These are phyloP conservation scores for Planiliza haematocheilus DNA, from an alignment of 2,113 vertebrate species.

Conservation along the genomic window DNA sequence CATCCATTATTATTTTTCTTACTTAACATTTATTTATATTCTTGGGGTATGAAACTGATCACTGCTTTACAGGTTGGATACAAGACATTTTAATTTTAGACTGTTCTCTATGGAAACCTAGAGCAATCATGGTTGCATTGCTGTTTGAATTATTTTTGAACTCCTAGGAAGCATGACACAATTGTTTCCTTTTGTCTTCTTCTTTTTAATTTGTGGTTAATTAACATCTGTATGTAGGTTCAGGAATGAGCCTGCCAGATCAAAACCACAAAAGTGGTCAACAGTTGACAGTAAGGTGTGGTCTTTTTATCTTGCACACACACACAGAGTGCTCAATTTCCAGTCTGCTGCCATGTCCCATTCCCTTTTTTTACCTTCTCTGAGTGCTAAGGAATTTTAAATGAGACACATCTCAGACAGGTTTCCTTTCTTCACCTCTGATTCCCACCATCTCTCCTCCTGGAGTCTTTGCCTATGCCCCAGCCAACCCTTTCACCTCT, in stretches of 20 bases:
- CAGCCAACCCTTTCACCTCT: conserved; percentile 23
- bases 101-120: too few relatives aligned
- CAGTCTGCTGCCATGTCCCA: neutral
- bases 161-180: too few relatives aligned
- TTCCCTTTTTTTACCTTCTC: neutral
- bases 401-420: conserved; percentile 20
- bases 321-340: neutral
- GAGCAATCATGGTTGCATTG: too few relatives aligned
- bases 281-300: too few relatives aligned
- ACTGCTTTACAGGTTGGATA: neutral
- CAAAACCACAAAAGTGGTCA: too few relatives aligned
- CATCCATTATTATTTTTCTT: neutral
- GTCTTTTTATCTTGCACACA: neutral
- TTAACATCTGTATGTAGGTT: neutral
- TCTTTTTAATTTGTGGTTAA: too few relatives aligned
- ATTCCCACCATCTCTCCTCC: conserved; percentile 9
- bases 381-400: neutral
- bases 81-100: neutral
- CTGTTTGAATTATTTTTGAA: too few relatives aligned
- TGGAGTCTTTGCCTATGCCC: conserved; percentile 5
- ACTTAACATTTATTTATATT: neutral
- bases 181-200: too few relatives aligned
- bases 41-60: neutral
- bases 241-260: neutral
- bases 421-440: conserved; percentile 12